Evolutionary conservation across 2,113 vertebrate species (phyloP).

Genomic region (Tinamus guttatus): DNA sequence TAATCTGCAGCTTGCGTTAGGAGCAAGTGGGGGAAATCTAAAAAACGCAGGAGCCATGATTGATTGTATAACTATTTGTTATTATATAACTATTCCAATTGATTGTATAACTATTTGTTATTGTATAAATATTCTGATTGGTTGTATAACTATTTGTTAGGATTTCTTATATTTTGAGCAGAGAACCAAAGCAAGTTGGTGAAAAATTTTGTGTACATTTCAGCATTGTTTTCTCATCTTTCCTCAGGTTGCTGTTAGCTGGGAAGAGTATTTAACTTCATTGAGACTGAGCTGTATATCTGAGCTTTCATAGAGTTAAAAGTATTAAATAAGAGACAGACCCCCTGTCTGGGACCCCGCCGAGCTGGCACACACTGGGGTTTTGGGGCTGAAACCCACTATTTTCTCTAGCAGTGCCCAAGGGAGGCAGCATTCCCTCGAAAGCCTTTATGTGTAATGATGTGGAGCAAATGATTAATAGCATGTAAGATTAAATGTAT

Average conservation of each 20-base stretch:
- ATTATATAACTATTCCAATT: too few species aligned
- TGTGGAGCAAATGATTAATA: not conserved
- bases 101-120: too few species aligned
- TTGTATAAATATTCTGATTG: not conserved
- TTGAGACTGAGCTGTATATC: not conserved
- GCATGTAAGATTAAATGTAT: not conserved
- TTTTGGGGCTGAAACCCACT: not conserved
- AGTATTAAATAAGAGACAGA: not conserved
- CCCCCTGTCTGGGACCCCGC: not conserved
- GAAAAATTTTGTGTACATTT: not conserved
- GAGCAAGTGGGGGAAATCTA: not conserved
- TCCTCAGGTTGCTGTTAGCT: not conserved
- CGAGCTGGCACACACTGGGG: fast-evolving
- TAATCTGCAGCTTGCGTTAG: not conserved
- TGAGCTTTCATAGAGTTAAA: not conserved
- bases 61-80: too few species aligned
- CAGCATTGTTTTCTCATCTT: not conserved
- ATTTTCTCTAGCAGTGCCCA: not conserved
- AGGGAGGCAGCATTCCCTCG: not conserved
- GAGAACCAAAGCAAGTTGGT: not conserved
- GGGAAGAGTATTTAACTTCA: not conserved
- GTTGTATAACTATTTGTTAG: not conserved
- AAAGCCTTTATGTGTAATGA: not conserved
- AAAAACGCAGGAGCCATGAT: not conserved
- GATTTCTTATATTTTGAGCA: not conserved